These are phyloP conservation scores for Hyles lineata DNA, from an alignment of 2,888 invertebrate species.

Conservation along the genomic window DNA sequence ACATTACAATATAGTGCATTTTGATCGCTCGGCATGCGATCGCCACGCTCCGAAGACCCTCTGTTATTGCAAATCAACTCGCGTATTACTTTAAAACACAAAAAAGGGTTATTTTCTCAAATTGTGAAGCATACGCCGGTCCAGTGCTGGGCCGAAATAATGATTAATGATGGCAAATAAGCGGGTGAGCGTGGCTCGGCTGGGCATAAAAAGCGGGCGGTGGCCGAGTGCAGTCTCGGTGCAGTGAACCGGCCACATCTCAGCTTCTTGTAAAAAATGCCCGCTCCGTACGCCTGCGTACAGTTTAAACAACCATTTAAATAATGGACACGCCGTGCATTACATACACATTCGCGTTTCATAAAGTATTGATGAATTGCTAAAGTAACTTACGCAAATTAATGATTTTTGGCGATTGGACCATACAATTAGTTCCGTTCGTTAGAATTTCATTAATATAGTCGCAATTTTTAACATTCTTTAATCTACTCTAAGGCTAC, in stretches of 20 bases:
- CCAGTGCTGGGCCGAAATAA: slow-evolving; percentile 78
- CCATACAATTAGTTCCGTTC: too few relatives aligned
- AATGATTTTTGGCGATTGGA: too few relatives aligned
- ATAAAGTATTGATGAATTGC: neutral
- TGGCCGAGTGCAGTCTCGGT: slow-evolving; percentile 60
- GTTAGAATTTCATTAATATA: too few relatives aligned
- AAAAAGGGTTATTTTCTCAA: slow-evolving; percentile 84
- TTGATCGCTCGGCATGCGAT: slow-evolving; percentile 23
- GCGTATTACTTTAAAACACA: slow-evolving; percentile 53
- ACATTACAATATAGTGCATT: slow-evolving; percentile 21
- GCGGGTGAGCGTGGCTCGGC: slow-evolving; percentile 73
- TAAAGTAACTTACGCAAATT: too few relatives aligned
- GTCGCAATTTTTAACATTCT: too few relatives aligned
- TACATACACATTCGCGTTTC: neutral
- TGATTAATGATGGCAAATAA: slow-evolving; percentile 85
- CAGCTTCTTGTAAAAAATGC: slow-evolving; percentile 15
- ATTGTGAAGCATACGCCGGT: slow-evolving; percentile 72
- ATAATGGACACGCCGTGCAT: neutral
- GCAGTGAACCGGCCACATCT: slow-evolving; percentile 65
- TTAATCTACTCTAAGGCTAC: too few relatives aligned
- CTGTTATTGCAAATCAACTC: slow-evolving; percentile 35
- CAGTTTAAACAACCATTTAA: slow-evolving; percentile 23
- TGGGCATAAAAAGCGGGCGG: slow-evolving; percentile 66
- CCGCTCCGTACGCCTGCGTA: slow-evolving; percentile 5
- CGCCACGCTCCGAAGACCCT: slow-evolving; percentile 31